These are phyloP conservation scores for Nothobranchius kuhntae DNA, from an alignment of 2,113 vertebrate genomes.

Conservation along the genomic window DNA sequence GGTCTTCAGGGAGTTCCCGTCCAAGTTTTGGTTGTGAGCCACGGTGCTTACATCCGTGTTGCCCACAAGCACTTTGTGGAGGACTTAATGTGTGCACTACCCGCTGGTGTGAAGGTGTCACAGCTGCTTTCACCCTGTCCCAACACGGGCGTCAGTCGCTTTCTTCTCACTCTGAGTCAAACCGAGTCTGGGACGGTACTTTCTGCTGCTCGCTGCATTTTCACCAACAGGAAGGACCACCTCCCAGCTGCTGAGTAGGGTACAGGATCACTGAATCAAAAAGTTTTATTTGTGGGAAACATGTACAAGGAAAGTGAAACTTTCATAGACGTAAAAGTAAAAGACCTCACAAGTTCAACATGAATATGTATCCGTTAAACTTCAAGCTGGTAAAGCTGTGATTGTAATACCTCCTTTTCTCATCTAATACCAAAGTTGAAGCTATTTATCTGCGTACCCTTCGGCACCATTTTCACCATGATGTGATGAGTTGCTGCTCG, in stretches of 20 bases:
- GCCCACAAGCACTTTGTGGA: slow-evolving; percentile 87
- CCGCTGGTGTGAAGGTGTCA: slow-evolving; percentile 74
- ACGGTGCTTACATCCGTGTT: slow-evolving; percentile 90
- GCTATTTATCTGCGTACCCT: slow-evolving; percentile 17
- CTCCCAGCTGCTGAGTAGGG: slow-evolving; percentile 51
- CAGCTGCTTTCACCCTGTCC: slow-evolving; percentile 86
- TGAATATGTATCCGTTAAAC: too few relatives aligned
- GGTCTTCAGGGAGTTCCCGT: slow-evolving; percentile 53
- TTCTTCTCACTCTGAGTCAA: slow-evolving; percentile 79
- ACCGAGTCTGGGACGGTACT: slow-evolving; percentile 63
- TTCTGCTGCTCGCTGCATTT: slow-evolving; percentile 79
- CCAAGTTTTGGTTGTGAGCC: slow-evolving; percentile 88
- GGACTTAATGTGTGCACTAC: slow-evolving; percentile 83
- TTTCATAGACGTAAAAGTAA: background rate
- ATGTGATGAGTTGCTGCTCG: slow-evolving; percentile 19
- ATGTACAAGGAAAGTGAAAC: background rate
- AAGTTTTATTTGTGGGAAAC: background rate
- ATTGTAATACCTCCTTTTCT: slow-evolving; percentile 10
- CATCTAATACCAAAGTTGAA: slow-evolving; percentile 41
- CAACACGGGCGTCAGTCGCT: slow-evolving; percentile 91
- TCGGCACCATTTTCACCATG: background rate
- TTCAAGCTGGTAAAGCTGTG: too few relatives aligned
- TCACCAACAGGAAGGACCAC: slow-evolving; percentile 88
- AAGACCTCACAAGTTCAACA: too few relatives aligned
- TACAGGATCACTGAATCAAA: background rate